Percentiles rank a stretch among this genome's conserved stretches.
phyloP scores from a whole-genome alignment of 2,797 vertebrate genomes.

The Ispidina picta region DNA sequence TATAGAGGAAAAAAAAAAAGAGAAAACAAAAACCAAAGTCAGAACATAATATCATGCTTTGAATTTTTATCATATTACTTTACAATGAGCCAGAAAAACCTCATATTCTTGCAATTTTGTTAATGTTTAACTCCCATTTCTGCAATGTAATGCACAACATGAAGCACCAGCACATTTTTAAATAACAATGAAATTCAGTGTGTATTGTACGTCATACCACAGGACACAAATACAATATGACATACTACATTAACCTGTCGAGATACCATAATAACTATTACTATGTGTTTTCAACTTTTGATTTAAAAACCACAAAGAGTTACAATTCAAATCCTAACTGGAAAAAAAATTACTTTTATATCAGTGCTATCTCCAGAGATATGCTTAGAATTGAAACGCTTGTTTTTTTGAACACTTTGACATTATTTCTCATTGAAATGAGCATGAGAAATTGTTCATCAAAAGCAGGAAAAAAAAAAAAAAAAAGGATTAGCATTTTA shows the following conservation, averaged over 20 bases:
- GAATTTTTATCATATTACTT: neutral
- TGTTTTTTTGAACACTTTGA: conserved; percentile 65
- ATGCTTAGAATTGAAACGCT: conserved; percentile 61
- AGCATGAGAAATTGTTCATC: conserved; percentile 71
- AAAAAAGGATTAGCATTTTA: conserved; percentile 56
- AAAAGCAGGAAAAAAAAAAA: neutral
- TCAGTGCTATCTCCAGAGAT: conserved; percentile 43
- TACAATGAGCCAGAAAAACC: neutral
- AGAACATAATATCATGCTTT: neutral
- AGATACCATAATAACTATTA: conserved; percentile 21
- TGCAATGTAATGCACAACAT: neutral
- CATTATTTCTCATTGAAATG: conserved; percentile 70
- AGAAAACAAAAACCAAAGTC: neutral
- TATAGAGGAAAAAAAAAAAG: neutral
- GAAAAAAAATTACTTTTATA: conserved; percentile 68
- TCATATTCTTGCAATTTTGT: neutral
- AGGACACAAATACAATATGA: conserved; percentile 34
- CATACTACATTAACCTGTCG: conserved; percentile 46
- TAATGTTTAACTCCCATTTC: neutral
- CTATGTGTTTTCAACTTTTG: conserved; percentile 8
- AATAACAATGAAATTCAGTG: conserved; percentile 3
- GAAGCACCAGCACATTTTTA: neutral
- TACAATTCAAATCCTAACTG: conserved; percentile 67
- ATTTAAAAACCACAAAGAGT: conserved; percentile 50
- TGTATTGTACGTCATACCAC: neutral